A percentile compares a stretch with the other conserved stretches of the same genome.
phyloP scores from a whole-genome alignment of 2,797 vertebrate species.

The Nyctibius grandis region DNA sequence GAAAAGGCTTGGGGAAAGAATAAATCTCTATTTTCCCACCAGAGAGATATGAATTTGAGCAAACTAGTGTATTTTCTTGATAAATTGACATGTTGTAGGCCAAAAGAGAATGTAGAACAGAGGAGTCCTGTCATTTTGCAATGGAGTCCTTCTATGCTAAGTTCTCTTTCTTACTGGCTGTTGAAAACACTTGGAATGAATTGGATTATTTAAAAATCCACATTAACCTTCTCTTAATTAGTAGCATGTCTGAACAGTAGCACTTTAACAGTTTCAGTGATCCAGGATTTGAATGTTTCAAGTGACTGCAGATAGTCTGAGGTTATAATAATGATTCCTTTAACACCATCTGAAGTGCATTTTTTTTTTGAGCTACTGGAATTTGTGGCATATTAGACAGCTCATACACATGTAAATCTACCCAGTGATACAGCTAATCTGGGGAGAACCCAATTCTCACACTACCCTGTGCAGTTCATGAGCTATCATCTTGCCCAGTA shows the following conservation, averaged over 20 bases:
- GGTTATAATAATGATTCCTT: not conserved
- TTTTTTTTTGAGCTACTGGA: not conserved
- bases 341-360: not conserved
- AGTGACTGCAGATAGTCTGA: not conserved
- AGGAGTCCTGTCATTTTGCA: not conserved
- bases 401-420: not conserved
- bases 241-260: not conserved
- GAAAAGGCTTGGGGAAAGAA: not conserved
- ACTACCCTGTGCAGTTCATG: accelerated
- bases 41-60: not conserved
- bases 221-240: not conserved
- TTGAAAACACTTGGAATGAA: not conserved
- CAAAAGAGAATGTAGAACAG: not conserved
- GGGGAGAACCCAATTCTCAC: not conserved
- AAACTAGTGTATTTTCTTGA: not conserved
- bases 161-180: not conserved
- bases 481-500: not conserved
- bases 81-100: not conserved
- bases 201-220: not conserved
- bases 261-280: not conserved
- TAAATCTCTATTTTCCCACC: not conserved
- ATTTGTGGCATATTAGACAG: not conserved
- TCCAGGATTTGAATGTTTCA: not conserved
- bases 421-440: not conserved
- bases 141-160: not conserved